Conservation (phyloP, 1,140 invertebrate species). For the Lepidurus packardi region DNA sequence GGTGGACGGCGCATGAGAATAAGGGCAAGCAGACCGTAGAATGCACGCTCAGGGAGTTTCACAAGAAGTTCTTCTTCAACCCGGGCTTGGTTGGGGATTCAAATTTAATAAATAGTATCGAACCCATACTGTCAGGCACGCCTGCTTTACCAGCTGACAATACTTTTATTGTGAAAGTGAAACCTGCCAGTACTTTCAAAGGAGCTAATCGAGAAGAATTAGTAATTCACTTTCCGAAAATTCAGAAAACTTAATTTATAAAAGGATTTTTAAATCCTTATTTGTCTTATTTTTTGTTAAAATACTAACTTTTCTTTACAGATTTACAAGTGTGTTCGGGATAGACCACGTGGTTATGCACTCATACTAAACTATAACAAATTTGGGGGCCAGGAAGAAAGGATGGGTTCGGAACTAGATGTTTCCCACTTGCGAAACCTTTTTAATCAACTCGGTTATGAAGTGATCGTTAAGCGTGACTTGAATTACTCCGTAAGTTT, state of each 20-base stretch:
- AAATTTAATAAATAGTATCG: too few relatives aligned
- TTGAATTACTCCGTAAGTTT: slow-evolving; percentile 12
- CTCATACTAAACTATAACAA: slow-evolving; percentile 28
- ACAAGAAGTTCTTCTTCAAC: slow-evolving; percentile 30
- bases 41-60: slow-evolving; percentile 20
- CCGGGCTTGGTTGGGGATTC: not conserved
- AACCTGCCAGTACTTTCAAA: not conserved
- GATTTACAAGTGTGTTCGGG: not conserved
- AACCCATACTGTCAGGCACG: too few relatives aligned
- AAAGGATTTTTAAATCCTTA: too few relatives aligned
- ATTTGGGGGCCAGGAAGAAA: not conserved
- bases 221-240: not conserved
- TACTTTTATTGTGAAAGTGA: too few relatives aligned
- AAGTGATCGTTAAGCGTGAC: slow-evolving; percentile 22
- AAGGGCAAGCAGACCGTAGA: slow-evolving; percentile 26
- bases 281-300: not conserved
- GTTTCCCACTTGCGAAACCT: slow-evolving; percentile 11
- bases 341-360: slow-evolving; percentile 25
- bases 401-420: slow-evolving; percentile 28
- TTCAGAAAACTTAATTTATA: too few relatives aligned
- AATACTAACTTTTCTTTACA: not conserved
- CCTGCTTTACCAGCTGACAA: too few relatives aligned
- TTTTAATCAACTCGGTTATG: slow-evolving; percentile 30
- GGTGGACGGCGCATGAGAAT: not conserved
- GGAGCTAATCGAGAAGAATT: not conserved